A percentile compares a stretch with the other conserved stretches of the same genome.
Conservation (phyloP, 2,113 vertebrate species). For the Sterrhoptilus dennistouni region DNA sequence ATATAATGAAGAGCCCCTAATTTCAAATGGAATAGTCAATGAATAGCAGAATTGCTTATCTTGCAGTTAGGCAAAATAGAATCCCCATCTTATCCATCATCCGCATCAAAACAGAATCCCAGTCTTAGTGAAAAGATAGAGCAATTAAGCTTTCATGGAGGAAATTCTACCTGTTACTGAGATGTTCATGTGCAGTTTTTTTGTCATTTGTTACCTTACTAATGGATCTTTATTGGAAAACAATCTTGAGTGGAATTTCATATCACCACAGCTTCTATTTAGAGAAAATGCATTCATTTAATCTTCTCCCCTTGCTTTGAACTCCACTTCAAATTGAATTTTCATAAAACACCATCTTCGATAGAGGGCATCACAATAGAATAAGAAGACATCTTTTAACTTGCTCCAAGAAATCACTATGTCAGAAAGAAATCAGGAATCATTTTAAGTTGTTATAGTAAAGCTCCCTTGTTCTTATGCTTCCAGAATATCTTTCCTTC, state of each 20-base stretch:
- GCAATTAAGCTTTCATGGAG: not conserved
- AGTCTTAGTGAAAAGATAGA: not conserved
- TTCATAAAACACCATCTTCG: not conserved
- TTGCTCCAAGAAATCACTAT: not conserved
- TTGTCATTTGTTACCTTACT: not conserved
- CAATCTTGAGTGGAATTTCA: not conserved
- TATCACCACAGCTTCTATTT: not conserved
- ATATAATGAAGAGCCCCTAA: not conserved
- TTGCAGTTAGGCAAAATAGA: not conserved
- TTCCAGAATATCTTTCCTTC: not conserved
- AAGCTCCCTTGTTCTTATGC: not conserved
- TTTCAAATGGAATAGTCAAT: not conserved
- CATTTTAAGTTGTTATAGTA: not conserved
- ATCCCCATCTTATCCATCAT: not conserved
- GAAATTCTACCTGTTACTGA: not conserved
- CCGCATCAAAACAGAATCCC: not conserved
- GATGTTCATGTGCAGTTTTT: not conserved
- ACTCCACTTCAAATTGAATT: not conserved
- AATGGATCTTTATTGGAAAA: not conserved
- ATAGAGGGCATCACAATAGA: not conserved
- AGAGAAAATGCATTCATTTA: not conserved
- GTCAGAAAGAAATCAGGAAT: not conserved
- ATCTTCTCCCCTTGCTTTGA: not conserved
- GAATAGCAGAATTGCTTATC: not conserved
- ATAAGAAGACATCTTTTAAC: not conserved